These are phyloP conservation scores for Sipunculus nudus DNA, from an alignment of 2,888 invertebrate genomes.

Conservation along the genomic window DNA sequence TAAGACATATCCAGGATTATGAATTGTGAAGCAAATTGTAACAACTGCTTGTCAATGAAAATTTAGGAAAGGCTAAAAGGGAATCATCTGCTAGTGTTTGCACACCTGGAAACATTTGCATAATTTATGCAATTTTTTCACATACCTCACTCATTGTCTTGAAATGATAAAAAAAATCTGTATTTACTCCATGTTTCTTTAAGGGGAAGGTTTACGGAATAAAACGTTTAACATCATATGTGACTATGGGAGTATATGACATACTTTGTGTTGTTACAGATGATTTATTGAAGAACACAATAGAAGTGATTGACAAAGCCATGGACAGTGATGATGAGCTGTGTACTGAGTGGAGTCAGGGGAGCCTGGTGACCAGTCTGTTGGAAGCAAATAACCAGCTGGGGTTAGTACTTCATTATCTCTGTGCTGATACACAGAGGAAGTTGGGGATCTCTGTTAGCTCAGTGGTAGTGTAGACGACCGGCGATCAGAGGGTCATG, in stretches of 20 bases:
- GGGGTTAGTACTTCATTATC: conserved; percentile 47
- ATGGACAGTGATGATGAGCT: conserved; percentile 54
- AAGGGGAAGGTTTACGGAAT: background rate
- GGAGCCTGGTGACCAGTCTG: conserved; percentile 48
- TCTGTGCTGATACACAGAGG: no score
- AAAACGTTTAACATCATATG: background rate
- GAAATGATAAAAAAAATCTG: background rate
- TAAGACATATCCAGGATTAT: no score
- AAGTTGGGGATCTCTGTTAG: no score
- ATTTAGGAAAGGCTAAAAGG: no score
- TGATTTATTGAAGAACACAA: conserved; percentile 59
- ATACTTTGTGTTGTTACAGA: conserved; percentile 42
- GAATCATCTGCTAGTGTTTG: no score
- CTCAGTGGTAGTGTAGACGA: no score
- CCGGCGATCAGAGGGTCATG: no score
- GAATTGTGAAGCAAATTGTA: no score
- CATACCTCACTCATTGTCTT: background rate
- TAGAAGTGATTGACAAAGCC: conserved; percentile 51
- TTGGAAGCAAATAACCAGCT: conserved; percentile 58
- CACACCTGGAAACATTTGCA: no score
- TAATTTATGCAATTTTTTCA: no score
- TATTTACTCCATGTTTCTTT: background rate
- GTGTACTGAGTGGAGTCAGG: conserved; percentile 54
- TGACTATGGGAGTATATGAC: background rate
- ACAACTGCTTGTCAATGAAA: no score